Evolutionary conservation across 1,140 invertebrate genomes (phyloP).

Genomic region (Hormaphis cornu): DNA sequence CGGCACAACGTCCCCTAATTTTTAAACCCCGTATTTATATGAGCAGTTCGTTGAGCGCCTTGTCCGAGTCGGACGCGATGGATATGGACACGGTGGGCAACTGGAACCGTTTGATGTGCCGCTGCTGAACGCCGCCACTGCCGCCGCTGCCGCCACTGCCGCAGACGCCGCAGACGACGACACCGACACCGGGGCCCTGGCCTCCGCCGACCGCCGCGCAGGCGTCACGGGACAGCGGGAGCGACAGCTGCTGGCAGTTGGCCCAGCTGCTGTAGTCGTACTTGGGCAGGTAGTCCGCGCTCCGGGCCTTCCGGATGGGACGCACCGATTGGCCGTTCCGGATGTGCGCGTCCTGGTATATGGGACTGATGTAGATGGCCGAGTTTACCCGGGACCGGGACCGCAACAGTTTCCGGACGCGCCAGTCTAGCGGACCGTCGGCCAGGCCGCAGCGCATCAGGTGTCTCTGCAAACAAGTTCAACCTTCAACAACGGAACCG

Average conservation of each 20-base stretch:
- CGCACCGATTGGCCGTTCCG: conserved; percentile 16
- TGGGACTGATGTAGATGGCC: conserved; percentile 38
- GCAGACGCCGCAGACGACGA: neutral
- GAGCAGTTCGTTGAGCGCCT: conserved; percentile 30
- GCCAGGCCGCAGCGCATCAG: conserved; percentile 35
- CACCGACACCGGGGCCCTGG: neutral
- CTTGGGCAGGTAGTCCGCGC: conserved; percentile 34
- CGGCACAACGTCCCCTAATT: too few relatives aligned
- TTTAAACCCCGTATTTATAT: neutral
- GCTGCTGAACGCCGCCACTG: neutral
- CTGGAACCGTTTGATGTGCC: conserved; percentile 25
- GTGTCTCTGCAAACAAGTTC: conserved; percentile 33
- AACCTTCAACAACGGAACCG: neutral
- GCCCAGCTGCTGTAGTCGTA: conserved; percentile 29
- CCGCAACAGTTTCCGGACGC: conserved; percentile 20
- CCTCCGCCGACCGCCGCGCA: neutral
- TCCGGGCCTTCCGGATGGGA: conserved; percentile 32
- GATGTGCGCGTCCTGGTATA: conserved; percentile 30
- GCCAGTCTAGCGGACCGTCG: conserved; percentile 33
- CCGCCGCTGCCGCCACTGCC: neutral
- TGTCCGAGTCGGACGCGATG: conserved; percentile 35
- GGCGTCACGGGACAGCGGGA: neutral
- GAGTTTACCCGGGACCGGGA: conserved; percentile 38
- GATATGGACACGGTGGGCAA: conserved; percentile 36
- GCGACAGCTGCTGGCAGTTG: conserved; percentile 8